These are phyloP conservation scores for Centropyge bicolor DNA, from an alignment of 2,797 vertebrate genomes.

Conservation along the genomic window DNA sequence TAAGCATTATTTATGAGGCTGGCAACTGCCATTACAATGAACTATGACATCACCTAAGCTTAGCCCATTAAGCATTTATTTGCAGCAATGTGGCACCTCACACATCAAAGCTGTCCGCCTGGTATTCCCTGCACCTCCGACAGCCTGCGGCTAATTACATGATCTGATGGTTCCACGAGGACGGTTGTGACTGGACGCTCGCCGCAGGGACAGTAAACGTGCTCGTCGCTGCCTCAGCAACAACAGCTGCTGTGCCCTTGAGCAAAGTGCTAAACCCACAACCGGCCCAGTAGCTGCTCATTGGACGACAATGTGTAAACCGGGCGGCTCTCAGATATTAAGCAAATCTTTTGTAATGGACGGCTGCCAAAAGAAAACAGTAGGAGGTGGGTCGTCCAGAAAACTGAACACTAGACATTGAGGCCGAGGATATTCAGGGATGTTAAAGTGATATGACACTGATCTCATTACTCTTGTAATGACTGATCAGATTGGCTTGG, in stretches of 20 bases:
- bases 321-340: constrained; percentile 23
- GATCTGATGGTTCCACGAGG: constrained; percentile 64
- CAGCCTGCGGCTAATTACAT: constrained; percentile 70
- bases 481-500: neutral
- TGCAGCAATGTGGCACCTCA: constrained; percentile 85
- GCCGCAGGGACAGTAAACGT: constrained; percentile 57
- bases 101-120: constrained; percentile 81
- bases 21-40: constrained; percentile 79
- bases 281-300: constrained; percentile 53
- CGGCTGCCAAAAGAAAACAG: neutral
- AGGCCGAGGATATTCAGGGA: neutral
- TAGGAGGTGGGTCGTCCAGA: neutral
- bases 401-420: neutral
- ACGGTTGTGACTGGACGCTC: constrained; percentile 54
- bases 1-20: constrained; percentile 85
- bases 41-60: constrained; percentile 85
- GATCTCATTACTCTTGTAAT: neutral
- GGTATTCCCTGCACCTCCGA: constrained; percentile 62
- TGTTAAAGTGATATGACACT: neutral
- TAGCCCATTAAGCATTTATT: constrained; percentile 84
- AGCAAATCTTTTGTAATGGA: neutral
- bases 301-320: constrained; percentile 28
- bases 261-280: constrained; percentile 68
- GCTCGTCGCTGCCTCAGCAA: constrained; percentile 43
- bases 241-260: constrained; percentile 81